These are phyloP conservation scores for Cheirogaleus major DNA, from an alignment of 2,797 vertebrate species.

Conservation along the genomic window DNA sequence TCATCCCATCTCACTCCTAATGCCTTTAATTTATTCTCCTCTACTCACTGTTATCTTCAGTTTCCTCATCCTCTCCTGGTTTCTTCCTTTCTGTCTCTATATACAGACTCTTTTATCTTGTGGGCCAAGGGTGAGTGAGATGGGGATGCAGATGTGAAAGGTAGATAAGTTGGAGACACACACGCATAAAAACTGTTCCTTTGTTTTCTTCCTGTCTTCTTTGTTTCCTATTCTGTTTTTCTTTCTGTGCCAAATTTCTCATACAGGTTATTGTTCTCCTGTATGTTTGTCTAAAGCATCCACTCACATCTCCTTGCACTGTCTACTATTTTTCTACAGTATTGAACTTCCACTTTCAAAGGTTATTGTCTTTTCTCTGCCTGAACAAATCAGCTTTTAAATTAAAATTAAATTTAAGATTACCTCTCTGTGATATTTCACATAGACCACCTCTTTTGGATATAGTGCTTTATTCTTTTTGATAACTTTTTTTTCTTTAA, in stretches of 20 bases:
- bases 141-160: background rate
- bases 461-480: constrained; percentile 6
- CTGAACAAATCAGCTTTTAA: constrained; percentile 37
- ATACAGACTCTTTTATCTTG: background rate
- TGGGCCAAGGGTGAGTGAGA: background rate
- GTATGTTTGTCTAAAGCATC: background rate
- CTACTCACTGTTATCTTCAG: background rate
- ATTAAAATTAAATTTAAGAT: constrained; percentile 42
- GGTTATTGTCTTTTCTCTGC: background rate
- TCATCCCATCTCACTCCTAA: background rate
- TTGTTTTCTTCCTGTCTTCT: background rate
- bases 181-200: background rate
- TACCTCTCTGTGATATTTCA: constrained; percentile 11
- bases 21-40: background rate
- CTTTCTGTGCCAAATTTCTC: background rate
- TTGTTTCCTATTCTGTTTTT: background rate
- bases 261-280: background rate
- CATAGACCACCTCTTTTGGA: background rate
- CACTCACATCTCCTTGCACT: background rate
- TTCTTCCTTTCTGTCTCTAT: background rate
- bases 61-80: background rate
- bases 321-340: background rate
- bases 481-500: constrained; percentile 34
- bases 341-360: constrained; percentile 16
- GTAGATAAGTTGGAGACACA: background rate